Evolutionary conservation across 2,797 vertebrate genomes (phyloP), one percentile per base, ranked within the genome.

Genomic region (Halcyon smyrnensis): DNA sequence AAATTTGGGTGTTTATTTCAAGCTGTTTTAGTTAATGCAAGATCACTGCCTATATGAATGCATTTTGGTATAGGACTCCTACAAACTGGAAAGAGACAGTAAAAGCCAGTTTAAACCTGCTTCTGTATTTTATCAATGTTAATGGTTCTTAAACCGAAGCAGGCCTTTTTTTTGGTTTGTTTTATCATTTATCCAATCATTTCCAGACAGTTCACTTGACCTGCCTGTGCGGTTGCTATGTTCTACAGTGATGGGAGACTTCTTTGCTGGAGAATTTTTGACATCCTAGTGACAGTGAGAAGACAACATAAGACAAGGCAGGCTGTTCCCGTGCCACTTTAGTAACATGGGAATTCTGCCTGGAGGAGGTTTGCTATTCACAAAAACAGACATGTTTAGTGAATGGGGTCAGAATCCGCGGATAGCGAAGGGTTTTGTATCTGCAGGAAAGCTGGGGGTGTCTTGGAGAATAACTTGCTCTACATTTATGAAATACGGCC

Each of bases 311-410:
- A 89, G 78, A 82, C n/a, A 53, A 88, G 65, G 36, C 76, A 83
- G 76, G 46, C 69, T 93, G 65, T 94, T 95, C 68, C 73, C 11
- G 3, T 92, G 73, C 73, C 73, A 56, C 74, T 94, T 95, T 60
- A 84, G 70, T 92, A 89, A 79, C 77, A 79, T 74, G 70, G 70
- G 67, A 93, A 85, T 90, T 97, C 91, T 95, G 80, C 64, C 84
- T 83, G 71, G 36, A 83, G 84, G 78, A 94, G 75, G 48, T 48
- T 90, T 91, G 59, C 56, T 79, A 28, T 85, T 92, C 1, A 5
- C 74, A 56, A 84, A 82, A 76, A 15, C 54, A 59, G 67, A 74
- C 8, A 8, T 43, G 30, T 79, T 79, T 73, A 74, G 48, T 79
- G 77, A 91, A 87, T 74, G 70, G 83, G 74, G 77, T 94, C 83